These are phyloP conservation scores for Eurystomus gularis DNA, from an alignment of 2,113 vertebrate species.

Conservation along the genomic window DNA sequence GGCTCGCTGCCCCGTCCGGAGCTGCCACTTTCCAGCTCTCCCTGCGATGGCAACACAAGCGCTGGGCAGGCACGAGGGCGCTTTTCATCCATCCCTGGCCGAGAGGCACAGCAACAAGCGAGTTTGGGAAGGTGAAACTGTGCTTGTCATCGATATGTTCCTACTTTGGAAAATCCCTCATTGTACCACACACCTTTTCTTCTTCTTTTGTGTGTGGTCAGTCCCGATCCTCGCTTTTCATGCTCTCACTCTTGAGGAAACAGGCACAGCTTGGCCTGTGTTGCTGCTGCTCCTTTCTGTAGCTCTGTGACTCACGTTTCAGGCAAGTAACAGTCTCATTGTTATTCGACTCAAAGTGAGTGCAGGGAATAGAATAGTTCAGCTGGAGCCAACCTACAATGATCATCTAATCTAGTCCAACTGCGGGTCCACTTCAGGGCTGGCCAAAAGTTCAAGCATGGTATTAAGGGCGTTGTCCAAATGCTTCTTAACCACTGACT, in stretches of 20 bases:
- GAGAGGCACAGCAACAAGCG: not conserved
- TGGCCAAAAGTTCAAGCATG: not conserved
- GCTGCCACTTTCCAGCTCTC: not conserved
- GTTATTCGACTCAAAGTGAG: not conserved
- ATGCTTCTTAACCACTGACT: not conserved
- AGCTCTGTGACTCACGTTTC: not conserved
- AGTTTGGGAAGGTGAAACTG: not conserved
- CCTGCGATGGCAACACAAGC: fast-evolving
- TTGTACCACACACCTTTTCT: too few relatives aligned
- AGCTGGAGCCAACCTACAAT: not conserved
- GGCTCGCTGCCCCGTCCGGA: not conserved
- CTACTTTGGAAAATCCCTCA: not conserved
- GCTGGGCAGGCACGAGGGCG: fast-evolving
- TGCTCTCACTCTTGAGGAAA: fast-evolving
- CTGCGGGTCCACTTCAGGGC: not conserved
- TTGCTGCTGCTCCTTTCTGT: not conserved
- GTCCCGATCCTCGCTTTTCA: not conserved
- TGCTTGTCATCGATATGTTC: fast-evolving
- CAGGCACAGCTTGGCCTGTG: not conserved
- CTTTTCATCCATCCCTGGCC: not conserved
- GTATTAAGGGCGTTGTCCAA: not conserved
- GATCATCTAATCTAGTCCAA: not conserved
- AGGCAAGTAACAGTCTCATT: not conserved
- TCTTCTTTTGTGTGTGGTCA: not conserved
- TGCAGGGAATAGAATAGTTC: not conserved